Conservation (phyloP, 2,113 vertebrate genomes). For the Tringa solitaria region DNA sequence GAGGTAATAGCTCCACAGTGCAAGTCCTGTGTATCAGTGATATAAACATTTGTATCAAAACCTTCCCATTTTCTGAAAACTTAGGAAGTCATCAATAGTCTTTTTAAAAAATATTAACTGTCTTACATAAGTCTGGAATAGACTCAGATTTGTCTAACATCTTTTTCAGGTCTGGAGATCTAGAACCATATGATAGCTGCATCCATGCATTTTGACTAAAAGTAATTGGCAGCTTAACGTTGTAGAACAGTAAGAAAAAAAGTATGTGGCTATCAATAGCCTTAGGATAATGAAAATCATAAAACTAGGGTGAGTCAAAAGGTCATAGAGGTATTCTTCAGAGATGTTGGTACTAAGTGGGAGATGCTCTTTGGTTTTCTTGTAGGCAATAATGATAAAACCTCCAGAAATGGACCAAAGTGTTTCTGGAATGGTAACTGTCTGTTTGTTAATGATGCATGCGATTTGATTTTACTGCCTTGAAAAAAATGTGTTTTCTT, state of each 20-base stretch:
- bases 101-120: neutral
- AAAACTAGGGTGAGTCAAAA: neutral
- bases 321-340: neutral
- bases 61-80: neutral
- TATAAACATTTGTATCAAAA: neutral
- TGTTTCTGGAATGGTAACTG: neutral
- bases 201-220: neutral
- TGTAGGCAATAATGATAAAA: neutral
- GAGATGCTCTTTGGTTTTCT: neutral
- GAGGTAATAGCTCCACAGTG: neutral
- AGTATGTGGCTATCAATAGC: neutral
- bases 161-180: neutral
- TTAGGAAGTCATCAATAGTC: neutral
- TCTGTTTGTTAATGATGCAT: neutral
- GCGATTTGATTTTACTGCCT: neutral
- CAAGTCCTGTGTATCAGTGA: neutral
- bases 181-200: neutral
- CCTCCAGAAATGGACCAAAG: neutral
- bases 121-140: neutral
- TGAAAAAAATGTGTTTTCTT: neutral
- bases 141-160: neutral
- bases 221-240: neutral
- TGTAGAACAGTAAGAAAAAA: neutral
- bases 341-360: neutral
- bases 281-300: neutral